Evolutionary conservation across 92 coral and sea anemone genomes (phyloP).

Genomic region (Parazoanthus atlanticus): DNA sequence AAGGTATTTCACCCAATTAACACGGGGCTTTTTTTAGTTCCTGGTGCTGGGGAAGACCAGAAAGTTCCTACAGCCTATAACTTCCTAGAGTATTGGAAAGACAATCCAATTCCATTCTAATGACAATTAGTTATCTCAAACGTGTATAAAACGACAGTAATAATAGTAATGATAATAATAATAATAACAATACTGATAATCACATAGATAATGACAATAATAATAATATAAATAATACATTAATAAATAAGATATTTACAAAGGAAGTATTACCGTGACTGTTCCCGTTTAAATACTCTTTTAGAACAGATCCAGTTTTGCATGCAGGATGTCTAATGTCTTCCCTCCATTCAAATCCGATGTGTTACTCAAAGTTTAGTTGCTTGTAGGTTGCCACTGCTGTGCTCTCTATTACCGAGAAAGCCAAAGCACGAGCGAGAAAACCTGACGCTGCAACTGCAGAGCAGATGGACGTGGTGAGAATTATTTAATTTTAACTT

Average conservation of each 20-base stretch:
- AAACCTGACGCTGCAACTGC: constrained; percentile 75
- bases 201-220: no score
- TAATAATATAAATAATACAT: no score
- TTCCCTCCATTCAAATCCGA: background rate
- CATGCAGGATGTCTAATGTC: background rate
- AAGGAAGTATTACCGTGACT: no score
- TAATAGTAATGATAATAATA: background rate
- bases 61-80: no score
- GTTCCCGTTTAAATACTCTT: no score
- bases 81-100: no score
- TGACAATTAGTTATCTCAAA: no score
- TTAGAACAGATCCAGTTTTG: no score
- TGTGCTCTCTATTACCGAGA: constrained; percentile 92
- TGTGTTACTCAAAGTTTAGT: background rate
- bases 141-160: no score
- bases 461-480: constrained; percentile 98
- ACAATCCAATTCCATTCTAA: no score
- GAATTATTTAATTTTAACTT: background rate
- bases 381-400: constrained; percentile 88
- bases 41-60: background rate
- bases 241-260: no score
- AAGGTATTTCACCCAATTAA: constrained; percentile 57
- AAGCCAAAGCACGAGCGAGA: constrained; percentile 87
- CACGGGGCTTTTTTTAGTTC: background rate
- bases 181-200: background rate